A percentile compares a stretch with the other conserved stretches of the same genome.
phyloP scores from a whole-genome alignment of 1,140 invertebrate species.

The Nasonia vitripennis region DNA sequence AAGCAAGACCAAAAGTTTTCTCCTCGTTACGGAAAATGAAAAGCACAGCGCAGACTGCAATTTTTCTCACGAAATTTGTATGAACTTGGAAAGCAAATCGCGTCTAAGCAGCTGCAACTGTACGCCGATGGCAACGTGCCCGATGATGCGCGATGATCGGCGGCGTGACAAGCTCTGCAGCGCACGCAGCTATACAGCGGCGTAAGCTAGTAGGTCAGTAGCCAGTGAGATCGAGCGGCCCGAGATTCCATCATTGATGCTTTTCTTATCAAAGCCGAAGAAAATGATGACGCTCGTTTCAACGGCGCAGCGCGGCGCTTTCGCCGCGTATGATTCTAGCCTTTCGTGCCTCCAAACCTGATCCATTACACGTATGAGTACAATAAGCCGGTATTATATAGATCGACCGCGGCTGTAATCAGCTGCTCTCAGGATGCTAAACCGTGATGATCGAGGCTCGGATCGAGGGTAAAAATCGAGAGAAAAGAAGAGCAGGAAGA shows the following conservation, averaged over 20 bases:
- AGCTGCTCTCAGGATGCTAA: no score
- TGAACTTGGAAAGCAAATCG: no score
- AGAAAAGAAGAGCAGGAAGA: background rate
- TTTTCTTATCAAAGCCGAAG: slow-evolving; percentile 22
- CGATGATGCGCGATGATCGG: slow-evolving; percentile 17
- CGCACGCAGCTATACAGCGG: background rate
- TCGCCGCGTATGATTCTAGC: background rate
- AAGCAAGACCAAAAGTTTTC: no score
- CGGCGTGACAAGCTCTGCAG: background rate
- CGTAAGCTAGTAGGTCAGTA: slow-evolving; percentile 23
- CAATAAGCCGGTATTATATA: no score
- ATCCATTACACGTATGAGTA: background rate
- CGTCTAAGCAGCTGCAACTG: no score
- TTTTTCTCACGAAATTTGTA: no score
- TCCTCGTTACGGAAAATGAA: no score
- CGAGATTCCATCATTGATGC: background rate
- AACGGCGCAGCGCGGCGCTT: background rate
- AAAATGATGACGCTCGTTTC: background rate
- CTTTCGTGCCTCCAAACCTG: background rate
- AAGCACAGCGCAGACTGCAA: no score
- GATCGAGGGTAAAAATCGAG: no score
- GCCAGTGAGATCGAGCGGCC: background rate
- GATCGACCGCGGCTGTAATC: no score
- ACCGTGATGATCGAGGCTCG: no score
- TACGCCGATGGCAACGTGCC: background rate